Conservation (phyloP, 2,113 vertebrate species). For the Melanocharis versteri region DNA sequence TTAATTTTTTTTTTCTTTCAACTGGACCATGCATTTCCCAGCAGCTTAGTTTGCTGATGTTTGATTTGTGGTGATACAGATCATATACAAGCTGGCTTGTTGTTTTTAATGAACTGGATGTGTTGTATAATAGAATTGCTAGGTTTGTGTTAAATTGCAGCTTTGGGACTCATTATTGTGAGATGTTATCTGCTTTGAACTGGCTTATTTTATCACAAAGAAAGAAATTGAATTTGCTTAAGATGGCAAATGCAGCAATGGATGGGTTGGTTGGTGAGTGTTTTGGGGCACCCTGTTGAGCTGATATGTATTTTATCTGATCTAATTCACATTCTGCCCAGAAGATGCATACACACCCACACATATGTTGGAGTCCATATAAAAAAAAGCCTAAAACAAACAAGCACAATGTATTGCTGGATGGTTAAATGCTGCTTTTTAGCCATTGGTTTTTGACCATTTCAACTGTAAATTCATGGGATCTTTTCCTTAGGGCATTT, state of each 20-base stretch:
- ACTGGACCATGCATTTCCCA: conserved; percentile 26
- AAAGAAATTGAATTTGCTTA: conserved; percentile 59
- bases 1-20: conserved; percentile 1
- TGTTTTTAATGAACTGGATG: conserved; percentile 72
- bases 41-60: conserved; percentile 59
- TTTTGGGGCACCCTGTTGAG: conserved; percentile 27
- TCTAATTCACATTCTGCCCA: conserved; percentile 5
- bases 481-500: background rate
- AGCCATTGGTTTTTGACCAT: background rate
- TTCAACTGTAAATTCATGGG: background rate
- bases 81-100: conserved; percentile 53
- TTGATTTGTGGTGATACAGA: conserved; percentile 64
- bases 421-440: background rate
- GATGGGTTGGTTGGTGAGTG: conserved; percentile 26
- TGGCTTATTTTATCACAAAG: conserved; percentile 56
- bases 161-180: conserved; percentile 57
- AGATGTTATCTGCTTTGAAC: conserved; percentile 53
- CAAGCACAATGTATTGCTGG: background rate
- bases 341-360: background rate
- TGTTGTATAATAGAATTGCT: conserved; percentile 61
- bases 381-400: background rate
- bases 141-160: conserved; percentile 69
- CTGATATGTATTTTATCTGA: conserved; percentile 34
- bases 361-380: background rate
- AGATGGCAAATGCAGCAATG: conserved; percentile 41